Percentiles rank a stretch among this genome's conserved stretches.
Evolutionary conservation across 1,140 invertebrate genomes (phyloP).

Genomic region (Temnothorax longispinosus): DNA sequence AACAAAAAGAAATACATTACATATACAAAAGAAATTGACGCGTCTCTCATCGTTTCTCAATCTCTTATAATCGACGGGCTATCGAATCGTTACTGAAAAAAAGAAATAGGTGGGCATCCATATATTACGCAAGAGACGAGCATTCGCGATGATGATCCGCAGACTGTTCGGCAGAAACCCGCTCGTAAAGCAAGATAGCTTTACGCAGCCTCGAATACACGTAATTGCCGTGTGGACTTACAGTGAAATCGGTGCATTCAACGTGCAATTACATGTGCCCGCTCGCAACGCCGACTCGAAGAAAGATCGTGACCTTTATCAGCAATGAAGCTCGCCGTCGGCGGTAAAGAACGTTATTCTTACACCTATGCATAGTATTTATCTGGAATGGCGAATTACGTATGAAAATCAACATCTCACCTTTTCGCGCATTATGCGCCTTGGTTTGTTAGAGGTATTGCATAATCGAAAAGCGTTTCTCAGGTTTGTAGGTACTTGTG

Average conservation of each 20-base stretch:
- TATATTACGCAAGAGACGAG: constrained; percentile 1
- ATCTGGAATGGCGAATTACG: constrained; percentile 19
- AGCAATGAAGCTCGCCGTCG: constrained; percentile 1
- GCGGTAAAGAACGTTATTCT: constrained; percentile 15
- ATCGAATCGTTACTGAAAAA: constrained; percentile 15
- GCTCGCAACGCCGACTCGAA: neutral
- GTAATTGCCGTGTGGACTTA: neutral
- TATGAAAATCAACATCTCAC: constrained; percentile 30
- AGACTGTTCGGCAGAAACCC: neutral
- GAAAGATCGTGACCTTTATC: constrained; percentile 23
- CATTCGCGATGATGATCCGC: constrained; percentile 1
- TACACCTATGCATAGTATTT: neutral
- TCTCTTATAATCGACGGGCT: neutral
- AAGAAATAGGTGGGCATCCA: neutral
- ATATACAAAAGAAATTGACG: neutral
- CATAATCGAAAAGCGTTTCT: constrained; percentile 31
- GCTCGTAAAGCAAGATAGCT: constrained; percentile 4
- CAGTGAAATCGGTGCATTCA: constrained; percentile 37
- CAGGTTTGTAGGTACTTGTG: neutral
- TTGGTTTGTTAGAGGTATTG: constrained; percentile 12
- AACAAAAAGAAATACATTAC: neutral
- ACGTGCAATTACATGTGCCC: neutral
- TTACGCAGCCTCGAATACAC: neutral
- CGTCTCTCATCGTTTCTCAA: neutral
- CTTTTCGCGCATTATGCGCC: constrained; percentile 25